Conservation (phyloP, 2,797 vertebrate genomes). For the Echeneis naucrates region DNA sequence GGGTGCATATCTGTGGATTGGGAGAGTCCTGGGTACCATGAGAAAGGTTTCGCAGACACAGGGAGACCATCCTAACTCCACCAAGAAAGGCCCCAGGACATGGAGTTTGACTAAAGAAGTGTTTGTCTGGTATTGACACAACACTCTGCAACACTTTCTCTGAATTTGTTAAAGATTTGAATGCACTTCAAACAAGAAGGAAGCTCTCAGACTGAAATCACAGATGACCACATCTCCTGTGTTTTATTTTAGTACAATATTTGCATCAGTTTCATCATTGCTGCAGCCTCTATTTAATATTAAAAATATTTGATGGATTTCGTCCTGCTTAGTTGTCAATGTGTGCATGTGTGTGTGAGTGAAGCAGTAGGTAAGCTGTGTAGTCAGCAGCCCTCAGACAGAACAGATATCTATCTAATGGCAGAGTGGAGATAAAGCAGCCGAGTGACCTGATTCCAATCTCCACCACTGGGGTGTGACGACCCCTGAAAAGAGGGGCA, state of each 20-base stretch:
- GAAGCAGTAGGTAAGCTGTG: slow-evolving; percentile 33
- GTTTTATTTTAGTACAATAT: neutral
- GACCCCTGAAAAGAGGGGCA: slow-evolving; percentile 57
- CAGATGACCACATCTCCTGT: too few relatives aligned
- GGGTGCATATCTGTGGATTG: too few relatives aligned
- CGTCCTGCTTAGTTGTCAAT: neutral
- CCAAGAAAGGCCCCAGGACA: too few relatives aligned
- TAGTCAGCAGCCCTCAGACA: slow-evolving; percentile 61
- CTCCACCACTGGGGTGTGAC: slow-evolving; percentile 62
- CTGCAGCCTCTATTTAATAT: neutral
- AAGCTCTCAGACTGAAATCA: neutral
- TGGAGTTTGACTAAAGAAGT: too few relatives aligned
- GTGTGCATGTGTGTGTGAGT: slow-evolving; percentile 1
- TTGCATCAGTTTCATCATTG: neutral
- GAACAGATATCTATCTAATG: slow-evolving; percentile 67
- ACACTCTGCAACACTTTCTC: too few relatives aligned
- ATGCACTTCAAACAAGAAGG: too few relatives aligned
- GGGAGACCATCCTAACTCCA: too few relatives aligned
- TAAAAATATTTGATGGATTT: neutral
- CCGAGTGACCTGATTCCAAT: slow-evolving; percentile 72
- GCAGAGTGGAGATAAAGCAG: slow-evolving; percentile 43
- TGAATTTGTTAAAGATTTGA: too few relatives aligned
- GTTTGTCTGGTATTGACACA: too few relatives aligned
- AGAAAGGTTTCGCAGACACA: too few relatives aligned
- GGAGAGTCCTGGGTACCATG: too few relatives aligned